A percentile compares a stretch with the other conserved stretches of the same genome.
Conservation (phyloP, 1,140 invertebrate genomes). For the Trissolcus basalis region DNA sequence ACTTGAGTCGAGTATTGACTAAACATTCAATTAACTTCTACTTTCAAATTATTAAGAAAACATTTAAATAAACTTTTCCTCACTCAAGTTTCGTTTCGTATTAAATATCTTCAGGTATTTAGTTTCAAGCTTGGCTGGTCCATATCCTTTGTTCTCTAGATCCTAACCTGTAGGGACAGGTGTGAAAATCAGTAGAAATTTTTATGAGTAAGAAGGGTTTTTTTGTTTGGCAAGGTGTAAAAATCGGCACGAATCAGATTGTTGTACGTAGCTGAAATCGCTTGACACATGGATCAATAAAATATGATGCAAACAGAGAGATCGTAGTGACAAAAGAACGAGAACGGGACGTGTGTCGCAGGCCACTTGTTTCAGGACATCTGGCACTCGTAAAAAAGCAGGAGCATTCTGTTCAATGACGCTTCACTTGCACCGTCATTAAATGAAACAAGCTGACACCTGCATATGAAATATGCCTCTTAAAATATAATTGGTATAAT, state of each 20-base stretch:
- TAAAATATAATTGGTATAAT: slow-evolving; percentile 22
- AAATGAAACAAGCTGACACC: slow-evolving; percentile 37
- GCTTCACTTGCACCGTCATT: slow-evolving; percentile 19
- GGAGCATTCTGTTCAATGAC: slow-evolving; percentile 6
- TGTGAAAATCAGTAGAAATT: too few relatives aligned
- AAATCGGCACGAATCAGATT: slow-evolving; percentile 35
- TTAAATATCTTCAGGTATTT: too few relatives aligned
- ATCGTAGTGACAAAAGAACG: slow-evolving; percentile 18
- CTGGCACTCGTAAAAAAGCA: slow-evolving; percentile 17
- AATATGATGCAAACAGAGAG: slow-evolving; percentile 30
- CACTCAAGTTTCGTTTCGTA: too few relatives aligned
- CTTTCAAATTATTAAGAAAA: too few relatives aligned
- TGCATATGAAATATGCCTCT: slow-evolving; percentile 13
- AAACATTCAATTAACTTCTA: too few relatives aligned
- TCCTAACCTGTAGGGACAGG: too few relatives aligned
- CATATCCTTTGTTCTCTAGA: too few relatives aligned
- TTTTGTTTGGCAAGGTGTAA: too few relatives aligned
- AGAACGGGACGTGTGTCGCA: slow-evolving; percentile 8
- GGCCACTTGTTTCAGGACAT: slow-evolving; percentile 2
- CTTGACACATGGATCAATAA: slow-evolving; percentile 37
- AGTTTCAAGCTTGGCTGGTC: too few relatives aligned
- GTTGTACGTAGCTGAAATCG: slow-evolving; percentile 20
- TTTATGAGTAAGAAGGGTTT: too few relatives aligned
- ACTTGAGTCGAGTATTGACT: too few relatives aligned
- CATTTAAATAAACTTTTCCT: too few relatives aligned